Evolutionary conservation across 2,888 invertebrate genomes (phyloP).

Genomic region (Lordiphosa andalusiaca): DNA sequence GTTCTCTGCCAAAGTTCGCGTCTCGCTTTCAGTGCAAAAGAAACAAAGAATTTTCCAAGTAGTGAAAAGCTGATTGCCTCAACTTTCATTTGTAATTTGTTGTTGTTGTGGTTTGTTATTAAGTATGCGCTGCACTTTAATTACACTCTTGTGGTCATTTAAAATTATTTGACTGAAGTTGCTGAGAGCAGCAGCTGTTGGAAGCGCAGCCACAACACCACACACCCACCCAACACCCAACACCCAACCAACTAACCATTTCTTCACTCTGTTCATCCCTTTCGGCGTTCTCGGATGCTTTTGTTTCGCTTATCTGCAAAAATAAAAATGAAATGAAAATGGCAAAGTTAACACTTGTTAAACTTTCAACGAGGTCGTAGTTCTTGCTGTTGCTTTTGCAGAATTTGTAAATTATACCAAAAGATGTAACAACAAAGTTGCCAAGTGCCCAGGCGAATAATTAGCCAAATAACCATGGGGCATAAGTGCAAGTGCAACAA

Average conservation of each 20-base stretch:
- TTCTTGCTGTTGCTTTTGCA: slow-evolving; percentile 9
- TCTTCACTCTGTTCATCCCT: neutral
- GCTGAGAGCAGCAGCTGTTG: slow-evolving; percentile 52
- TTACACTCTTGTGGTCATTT: slow-evolving; percentile 74
- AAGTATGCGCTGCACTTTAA: slow-evolving; percentile 60
- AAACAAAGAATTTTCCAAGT: slow-evolving; percentile 26
- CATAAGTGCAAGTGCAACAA: slow-evolving; percentile 74
- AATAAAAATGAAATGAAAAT: slow-evolving; percentile 65
- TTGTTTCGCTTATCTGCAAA: slow-evolving; percentile 64
- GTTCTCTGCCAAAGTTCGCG: slow-evolving; percentile 16
- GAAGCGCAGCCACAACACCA: slow-evolving; percentile 27
- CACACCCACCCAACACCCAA: neutral
- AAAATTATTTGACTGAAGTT: slow-evolving; percentile 67
- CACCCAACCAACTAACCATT: neutral
- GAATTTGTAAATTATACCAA: slow-evolving; percentile 43
- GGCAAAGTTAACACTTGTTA: slow-evolving; percentile 73
- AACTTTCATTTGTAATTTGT: slow-evolving; percentile 41
- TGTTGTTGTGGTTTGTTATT: slow-evolving; percentile 50
- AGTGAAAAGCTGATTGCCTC: slow-evolving; percentile 51
- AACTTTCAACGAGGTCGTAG: slow-evolving; percentile 62
- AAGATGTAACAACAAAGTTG: slow-evolving; percentile 62
- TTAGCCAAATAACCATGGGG: slow-evolving; percentile 73
- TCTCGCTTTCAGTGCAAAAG: slow-evolving; percentile 9
- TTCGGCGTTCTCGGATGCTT: slow-evolving; percentile 34
- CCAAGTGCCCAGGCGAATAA: slow-evolving; percentile 72